phyloP scores from a whole-genome alignment of 2,888 invertebrate species.

The Amiota communis region DNA sequence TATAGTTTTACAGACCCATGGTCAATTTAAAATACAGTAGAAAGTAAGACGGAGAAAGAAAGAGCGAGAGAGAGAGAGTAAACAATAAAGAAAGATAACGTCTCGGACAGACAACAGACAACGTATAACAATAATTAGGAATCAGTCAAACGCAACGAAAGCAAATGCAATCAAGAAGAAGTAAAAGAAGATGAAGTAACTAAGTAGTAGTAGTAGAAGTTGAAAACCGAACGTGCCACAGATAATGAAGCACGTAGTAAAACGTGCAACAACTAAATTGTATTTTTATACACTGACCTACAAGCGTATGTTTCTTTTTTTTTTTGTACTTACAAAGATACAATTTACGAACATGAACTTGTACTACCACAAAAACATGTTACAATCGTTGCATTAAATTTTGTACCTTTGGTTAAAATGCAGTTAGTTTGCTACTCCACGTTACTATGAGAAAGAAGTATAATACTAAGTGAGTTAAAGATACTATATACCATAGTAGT shows the following conservation, averaged over 20 bases:
- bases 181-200: not conserved
- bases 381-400: too few species aligned
- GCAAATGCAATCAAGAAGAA: slow-evolving; percentile 15
- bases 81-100: too few species aligned
- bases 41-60: too few species aligned
- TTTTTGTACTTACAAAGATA: not conserved
- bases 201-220: not conserved
- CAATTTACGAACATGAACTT: slow-evolving; percentile 10
- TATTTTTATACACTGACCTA: not conserved
- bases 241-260: slow-evolving; percentile 14
- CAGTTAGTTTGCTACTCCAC: not conserved
- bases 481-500: too few species aligned
- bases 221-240: not conserved
- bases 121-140: too few species aligned
- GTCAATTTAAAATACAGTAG: too few species aligned
- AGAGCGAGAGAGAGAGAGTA: too few species aligned
- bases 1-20: too few species aligned
- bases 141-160: not conserved
- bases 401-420: slow-evolving; percentile 18
- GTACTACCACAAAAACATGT: not conserved
- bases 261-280: too few species aligned
- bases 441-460: not conserved
- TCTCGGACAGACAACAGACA: too few species aligned
- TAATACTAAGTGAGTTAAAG: not conserved
- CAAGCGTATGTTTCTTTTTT: not conserved